Percentiles rank a stretch among this genome's conserved stretches.
Evolutionary conservation across 2,888 invertebrate genomes (phyloP).

Genomic region (Seladonia tumulorum): DNA sequence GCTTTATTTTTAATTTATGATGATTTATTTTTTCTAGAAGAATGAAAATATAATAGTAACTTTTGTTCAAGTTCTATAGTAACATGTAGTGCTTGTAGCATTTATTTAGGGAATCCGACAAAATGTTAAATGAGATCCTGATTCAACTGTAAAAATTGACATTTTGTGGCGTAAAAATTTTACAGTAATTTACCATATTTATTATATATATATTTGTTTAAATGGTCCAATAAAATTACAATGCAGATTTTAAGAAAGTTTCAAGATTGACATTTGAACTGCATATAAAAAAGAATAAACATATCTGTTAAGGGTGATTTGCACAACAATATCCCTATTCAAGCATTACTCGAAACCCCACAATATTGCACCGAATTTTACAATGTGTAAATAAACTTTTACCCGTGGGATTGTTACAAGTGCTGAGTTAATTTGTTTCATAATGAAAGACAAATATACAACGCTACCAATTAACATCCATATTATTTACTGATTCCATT

Average conservation of each 20-base stretch:
- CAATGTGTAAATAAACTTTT: background rate
- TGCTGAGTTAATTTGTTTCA: slow-evolving; percentile 2
- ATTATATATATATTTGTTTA: too few species aligned
- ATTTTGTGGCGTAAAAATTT: too few species aligned
- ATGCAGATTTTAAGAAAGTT: too few species aligned
- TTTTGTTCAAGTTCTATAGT: too few species aligned
- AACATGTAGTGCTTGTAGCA: background rate
- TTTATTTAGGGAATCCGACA: background rate
- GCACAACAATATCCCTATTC: background rate
- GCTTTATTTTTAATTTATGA: too few species aligned
- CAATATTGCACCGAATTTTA: background rate
- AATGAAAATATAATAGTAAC: too few species aligned
- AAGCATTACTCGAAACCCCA: background rate
- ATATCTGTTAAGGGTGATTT: background rate
- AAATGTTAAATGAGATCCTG: too few species aligned
- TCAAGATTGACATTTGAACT: background rate
- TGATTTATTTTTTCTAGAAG: too few species aligned
- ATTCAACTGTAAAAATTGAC: too few species aligned
- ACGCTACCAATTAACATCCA: slow-evolving; percentile 1
- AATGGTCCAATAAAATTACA: too few species aligned
- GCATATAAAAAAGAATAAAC: background rate
- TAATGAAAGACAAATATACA: background rate
- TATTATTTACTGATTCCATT: slow-evolving; percentile 8
- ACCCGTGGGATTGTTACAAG: background rate
- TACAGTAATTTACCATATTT: too few species aligned